Conservation (phyloP, 1,140 invertebrate genomes). For the Thaumatotibia leucotreta region DNA sequence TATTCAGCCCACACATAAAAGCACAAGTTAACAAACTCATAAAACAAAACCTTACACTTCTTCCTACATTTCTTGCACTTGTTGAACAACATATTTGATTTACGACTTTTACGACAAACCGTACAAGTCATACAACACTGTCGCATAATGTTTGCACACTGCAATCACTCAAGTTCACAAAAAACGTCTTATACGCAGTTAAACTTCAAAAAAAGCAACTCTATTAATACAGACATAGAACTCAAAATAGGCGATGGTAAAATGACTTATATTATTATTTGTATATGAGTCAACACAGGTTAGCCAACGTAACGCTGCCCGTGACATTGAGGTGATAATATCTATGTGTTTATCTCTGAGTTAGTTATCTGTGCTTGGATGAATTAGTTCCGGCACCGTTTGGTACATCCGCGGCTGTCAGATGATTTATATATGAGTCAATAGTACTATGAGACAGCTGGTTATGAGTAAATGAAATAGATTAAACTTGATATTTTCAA, state of each 20-base stretch:
- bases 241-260: not conserved
- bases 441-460: too few species aligned
- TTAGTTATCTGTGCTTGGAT: not conserved
- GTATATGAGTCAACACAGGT: not conserved
- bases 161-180: not conserved
- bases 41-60: conserved; percentile 47
- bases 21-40: not conserved
- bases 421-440: not conserved
- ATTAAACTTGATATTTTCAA: not conserved
- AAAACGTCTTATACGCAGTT: not conserved
- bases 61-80: conserved; percentile 40
- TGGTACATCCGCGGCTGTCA: not conserved
- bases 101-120: not conserved
- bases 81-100: conserved; percentile 46
- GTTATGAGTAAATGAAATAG: too few species aligned
- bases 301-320: not conserved
- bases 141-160: conserved; percentile 10
- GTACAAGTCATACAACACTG: not conserved
- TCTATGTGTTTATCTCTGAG: not conserved
- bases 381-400: not conserved
- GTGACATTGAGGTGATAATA: not conserved
- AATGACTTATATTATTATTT: not conserved
- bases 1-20: not conserved
- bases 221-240: not conserved
- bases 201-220: not conserved